Conservation (phyloP, 2,797 vertebrate genomes). For the Aplochiton taeniatus region DNA sequence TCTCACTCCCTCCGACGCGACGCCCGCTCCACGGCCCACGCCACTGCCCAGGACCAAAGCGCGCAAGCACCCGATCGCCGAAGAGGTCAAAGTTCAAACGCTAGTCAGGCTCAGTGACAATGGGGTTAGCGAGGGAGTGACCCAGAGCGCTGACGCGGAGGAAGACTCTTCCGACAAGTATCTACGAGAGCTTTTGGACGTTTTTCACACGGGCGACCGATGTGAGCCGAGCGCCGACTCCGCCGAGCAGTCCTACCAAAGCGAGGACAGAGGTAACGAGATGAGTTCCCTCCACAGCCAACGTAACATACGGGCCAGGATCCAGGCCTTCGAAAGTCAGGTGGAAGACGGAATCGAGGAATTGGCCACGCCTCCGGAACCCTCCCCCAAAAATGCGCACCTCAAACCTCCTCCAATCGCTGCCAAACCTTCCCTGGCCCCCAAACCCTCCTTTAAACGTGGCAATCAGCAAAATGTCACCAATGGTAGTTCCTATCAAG, state of each 20-base stretch:
- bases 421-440: conserved; percentile 80
- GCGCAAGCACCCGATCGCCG: conserved; percentile 72
- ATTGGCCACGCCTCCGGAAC: conserved; percentile 73
- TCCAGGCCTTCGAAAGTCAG: conserved; percentile 91
- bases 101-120: conserved; percentile 54
- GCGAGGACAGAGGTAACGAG: conserved; percentile 56
- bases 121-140: conserved; percentile 17
- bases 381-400: conserved; percentile 75
- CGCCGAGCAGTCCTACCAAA: conserved; percentile 25
- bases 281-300: conserved; percentile 82
- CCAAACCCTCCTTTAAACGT: conserved; percentile 69
- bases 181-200: conserved; percentile 67
- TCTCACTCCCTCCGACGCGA: conserved; percentile 54
- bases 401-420: conserved; percentile 69
- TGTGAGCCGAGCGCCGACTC: conserved; percentile 17
- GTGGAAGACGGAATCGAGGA: conserved; percentile 59
- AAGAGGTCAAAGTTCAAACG: conserved; percentile 63
- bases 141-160: conserved; percentile 16
- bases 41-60: conserved; percentile 88
- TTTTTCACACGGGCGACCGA: conserved; percentile 46
- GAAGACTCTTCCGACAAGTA: conserved; percentile 46
- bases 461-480: conserved; percentile 18
- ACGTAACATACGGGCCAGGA: conserved; percentile 82
- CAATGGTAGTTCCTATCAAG: conserved; percentile 56
- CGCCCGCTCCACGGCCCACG: conserved; percentile 73